These are phyloP conservation scores for Carapus acus DNA, from an alignment of 2,797 vertebrate species.

Conservation along the genomic window DNA sequence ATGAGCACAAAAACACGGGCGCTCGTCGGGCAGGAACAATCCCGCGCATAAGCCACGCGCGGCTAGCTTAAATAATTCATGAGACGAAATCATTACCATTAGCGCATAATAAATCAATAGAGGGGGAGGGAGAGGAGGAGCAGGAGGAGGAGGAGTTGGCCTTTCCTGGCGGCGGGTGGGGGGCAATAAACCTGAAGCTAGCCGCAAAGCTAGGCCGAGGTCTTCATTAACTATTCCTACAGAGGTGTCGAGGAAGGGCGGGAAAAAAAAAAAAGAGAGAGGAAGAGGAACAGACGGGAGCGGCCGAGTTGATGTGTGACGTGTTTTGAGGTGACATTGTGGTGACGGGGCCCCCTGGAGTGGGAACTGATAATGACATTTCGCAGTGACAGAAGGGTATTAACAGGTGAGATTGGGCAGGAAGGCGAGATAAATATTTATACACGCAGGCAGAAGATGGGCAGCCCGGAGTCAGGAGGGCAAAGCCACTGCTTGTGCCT, in stretches of 20 bases:
- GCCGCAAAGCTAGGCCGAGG: constrained; percentile 26
- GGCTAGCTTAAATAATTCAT: constrained; percentile 56
- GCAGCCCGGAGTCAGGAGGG: constrained; percentile 39
- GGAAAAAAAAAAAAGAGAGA: not conserved
- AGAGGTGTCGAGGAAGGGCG: constrained; percentile 3
- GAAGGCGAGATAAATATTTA: constrained; percentile 59
- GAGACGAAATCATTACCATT: constrained; percentile 58
- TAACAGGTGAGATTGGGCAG: constrained; percentile 59
- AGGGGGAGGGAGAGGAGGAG: no score
- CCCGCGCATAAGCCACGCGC: constrained; percentile 35
- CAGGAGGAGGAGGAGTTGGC: no score
- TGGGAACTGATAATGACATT: constrained; percentile 41
- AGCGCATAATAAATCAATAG: constrained; percentile 58
- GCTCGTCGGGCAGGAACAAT: constrained; percentile 28
- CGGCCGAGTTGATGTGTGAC: constrained; percentile 22
- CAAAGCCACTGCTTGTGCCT: constrained; percentile 16
- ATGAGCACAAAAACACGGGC: constrained; percentile 27
- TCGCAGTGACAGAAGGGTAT: constrained; percentile 54
- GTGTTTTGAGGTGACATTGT: constrained; percentile 33
- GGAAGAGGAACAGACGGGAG: constrained; percentile 1
- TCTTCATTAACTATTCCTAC: constrained; percentile 28
- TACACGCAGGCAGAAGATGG: constrained; percentile 50
- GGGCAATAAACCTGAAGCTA: constrained; percentile 47
- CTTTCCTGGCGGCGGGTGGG: constrained; percentile 41
- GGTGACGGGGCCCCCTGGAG: constrained; percentile 42